Base-by-base conservation (phyloP, 2,113 vertebrate genomes). In the Acanthochromis polyacanthus region DNA sequence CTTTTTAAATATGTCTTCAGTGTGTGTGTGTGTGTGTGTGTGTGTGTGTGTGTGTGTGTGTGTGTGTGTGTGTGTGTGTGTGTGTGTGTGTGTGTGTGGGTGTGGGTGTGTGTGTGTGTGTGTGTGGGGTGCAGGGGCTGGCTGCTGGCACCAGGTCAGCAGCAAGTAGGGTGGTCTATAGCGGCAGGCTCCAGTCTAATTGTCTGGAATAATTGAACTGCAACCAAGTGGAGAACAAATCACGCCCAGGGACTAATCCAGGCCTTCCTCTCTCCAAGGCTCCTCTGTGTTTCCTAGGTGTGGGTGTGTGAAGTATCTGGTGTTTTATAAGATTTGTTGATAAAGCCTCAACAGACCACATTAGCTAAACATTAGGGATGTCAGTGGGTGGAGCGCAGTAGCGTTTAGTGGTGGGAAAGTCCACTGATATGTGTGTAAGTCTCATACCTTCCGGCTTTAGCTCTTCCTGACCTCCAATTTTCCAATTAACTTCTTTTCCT, bases 131-230 rank as follows among this genome's bases (percentile, higher is more conserved):
- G 69, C 45, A 75, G 72, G 77, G 52, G 14, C 61, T 52, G 81
- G 48, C 63, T 82, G 71, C 83, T 84, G 85, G 88, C 91, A 78
- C 66, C 36, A 80, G 87, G 92, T 91, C 85, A 85, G 71, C 82
- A 74, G 82, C 89, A 6, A 86, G 88, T 80, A 50, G 88, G 92
- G 93, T 93, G 93, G 93, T 92, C 92, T 68, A 22, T 16, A 63
- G 76, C 71, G 71, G 84, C 85, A 71, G 88, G 65, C 88, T 91
- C 89, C 86, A 86, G 85, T 84, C 88, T 93, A 92, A 93, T 94
- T 92, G 91, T 91, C 88, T 90, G 91, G 87, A 93, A 93, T 93
- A 91, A 92, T 92, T 92, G 90, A 89, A 85, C 87, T 88, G 84
- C 92, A 89, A 87, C 86, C 88, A 75, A 89, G 90, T 89, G 87